These are phyloP conservation scores for Sprattus sprattus DNA, from an alignment of 2,113 vertebrate genomes.

Conservation along the genomic window DNA sequence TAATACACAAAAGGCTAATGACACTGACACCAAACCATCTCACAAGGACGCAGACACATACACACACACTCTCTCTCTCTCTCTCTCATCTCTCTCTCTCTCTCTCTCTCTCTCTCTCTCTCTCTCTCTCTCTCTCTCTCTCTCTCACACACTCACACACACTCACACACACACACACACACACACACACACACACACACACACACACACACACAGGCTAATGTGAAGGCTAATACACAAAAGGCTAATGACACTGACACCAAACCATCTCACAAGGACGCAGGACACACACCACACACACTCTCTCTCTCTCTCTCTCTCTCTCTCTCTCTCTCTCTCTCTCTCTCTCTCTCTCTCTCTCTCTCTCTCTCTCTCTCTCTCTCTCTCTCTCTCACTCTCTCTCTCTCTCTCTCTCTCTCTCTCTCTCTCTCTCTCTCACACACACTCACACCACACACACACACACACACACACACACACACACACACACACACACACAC, in stretches of 20 bases:
- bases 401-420: too few relatives aligned
- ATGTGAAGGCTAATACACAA: background rate
- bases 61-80: background rate
- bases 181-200: background rate
- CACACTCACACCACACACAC: too few relatives aligned
- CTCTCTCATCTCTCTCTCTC: too few relatives aligned
- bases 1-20: background rate
- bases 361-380: too few relatives aligned
- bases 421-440: too few relatives aligned
- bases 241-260: background rate
- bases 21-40: background rate
- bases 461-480: too few relatives aligned
- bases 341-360: too few relatives aligned
- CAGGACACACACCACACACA: slow-evolving; percentile 5
- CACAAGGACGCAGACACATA: background rate
- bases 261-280: background rate
- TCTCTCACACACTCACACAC: background rate
- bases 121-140: background rate
- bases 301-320: too few relatives aligned
- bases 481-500: too few relatives aligned
- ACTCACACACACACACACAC: background rate
- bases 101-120: background rate
- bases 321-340: too few relatives aligned
- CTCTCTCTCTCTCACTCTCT: too few relatives aligned
- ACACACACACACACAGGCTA: background rate